Evolutionary conservation across 1,140 invertebrate genomes (phyloP), one percentile per base, ranked within the genome.

Genomic region (Dufourea novaeangliae): DNA sequence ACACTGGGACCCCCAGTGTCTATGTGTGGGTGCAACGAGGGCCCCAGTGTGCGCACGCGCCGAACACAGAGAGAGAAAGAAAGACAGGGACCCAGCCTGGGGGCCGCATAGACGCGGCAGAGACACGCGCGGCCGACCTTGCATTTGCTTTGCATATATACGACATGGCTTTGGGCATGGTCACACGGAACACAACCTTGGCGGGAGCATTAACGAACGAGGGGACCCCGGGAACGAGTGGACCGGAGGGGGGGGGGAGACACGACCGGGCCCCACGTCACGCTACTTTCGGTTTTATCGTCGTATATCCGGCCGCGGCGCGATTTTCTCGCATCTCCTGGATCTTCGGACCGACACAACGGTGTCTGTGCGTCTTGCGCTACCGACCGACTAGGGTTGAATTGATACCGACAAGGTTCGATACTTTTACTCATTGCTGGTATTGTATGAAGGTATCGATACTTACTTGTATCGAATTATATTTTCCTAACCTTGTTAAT

Each of bases 71-170:
- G n/a, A n/a, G n/a, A n/a, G n/a, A n/a, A n/a, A n/a, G n/a, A n/a
- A n/a, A n/a, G n/a, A 32, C 59, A 50, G 12, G 46, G 44, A 25
- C 25, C 37, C 67, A 32, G 46, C 46, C 50, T n/a, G n/a, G n/a
- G n/a, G n/a, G 37, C 32, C n/a, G n/a, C 20, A 70, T 59, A 76
- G 78, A 80, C 73, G 25, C 59, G 56, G 71, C 66, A 76, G 80
- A 82, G 76, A 85, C 81, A 83, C 83, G 84, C 85, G 82, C 83
- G 82, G 83, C 62, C 86, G 87, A 87, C 87, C 87, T 88, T 88
- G 87, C 86, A 72, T 87, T 87, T 87, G 84, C 80, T 88, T 88
- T 88, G 86, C 87, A 87, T 88, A 87, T 85, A 86, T 68, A 82
- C 82, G 83, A 83, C 61, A 75, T 78, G 80, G 79, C 86, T 87